Evolutionary conservation across 2,888 invertebrate species (phyloP).

Genomic region (Abrostola tripartita): DNA sequence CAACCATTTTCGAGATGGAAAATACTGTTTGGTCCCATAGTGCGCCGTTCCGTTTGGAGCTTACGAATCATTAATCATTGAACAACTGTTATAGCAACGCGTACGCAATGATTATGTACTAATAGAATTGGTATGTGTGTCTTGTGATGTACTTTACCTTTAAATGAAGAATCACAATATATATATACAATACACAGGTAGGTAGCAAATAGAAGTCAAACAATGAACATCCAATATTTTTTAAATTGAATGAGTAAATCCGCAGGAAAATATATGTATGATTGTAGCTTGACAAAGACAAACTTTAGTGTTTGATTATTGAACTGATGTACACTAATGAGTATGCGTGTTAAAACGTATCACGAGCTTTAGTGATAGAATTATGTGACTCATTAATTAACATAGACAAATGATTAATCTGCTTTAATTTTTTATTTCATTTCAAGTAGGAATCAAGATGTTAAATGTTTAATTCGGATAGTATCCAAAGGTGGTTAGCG

Average conservation of each 20-base stretch:
- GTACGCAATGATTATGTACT: constrained; percentile 61
- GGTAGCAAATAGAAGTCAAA: no score
- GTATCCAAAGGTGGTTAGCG: constrained; percentile 38
- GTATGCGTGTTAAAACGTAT: constrained; percentile 50
- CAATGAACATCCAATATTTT: no score
- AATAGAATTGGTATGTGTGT: constrained; percentile 41
- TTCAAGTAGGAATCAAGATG: constrained; percentile 49
- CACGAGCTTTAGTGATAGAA: constrained; percentile 53
- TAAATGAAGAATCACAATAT: no score
- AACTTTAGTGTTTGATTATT: constrained; percentile 47
- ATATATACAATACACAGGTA: no score
- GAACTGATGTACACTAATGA: constrained; percentile 52
- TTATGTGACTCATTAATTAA: constrained; percentile 59
- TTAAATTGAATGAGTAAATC: background rate
- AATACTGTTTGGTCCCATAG: no score
- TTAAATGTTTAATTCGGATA: constrained; percentile 35
- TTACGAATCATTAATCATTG: constrained; percentile 83
- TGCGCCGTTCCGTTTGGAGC: constrained; percentile 71
- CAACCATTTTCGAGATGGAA: no score
- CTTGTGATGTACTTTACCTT: constrained; percentile 26
- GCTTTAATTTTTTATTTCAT: constrained; percentile 50
- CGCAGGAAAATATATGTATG: constrained; percentile 19
- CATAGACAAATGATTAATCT: constrained; percentile 57
- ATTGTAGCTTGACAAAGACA: constrained; percentile 38
- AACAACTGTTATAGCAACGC: constrained; percentile 60